Evolutionary conservation across 2,888 invertebrate genomes (phyloP), one percentile per base, ranked within the genome.

Genomic region (Cephonodes hylas): DNA sequence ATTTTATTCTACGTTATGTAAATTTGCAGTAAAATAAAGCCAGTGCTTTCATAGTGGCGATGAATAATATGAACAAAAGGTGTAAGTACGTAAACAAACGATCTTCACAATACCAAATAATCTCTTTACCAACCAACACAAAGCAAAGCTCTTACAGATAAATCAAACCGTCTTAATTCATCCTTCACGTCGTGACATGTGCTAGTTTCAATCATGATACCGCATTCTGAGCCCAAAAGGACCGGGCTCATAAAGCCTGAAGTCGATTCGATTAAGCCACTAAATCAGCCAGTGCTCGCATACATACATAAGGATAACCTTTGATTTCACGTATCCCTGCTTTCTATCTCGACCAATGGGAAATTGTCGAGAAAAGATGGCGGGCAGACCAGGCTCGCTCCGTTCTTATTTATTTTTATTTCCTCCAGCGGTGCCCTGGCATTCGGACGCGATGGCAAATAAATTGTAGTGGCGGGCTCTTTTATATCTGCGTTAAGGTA

Each of bases 311-410:
- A 82, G 81, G 84, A 86, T 87, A 83, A 85, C 83, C 84, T 82
- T 80, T 86, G 86, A 89, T 88, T 89, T 89, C 85, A 88, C 87
- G 83, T 88, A 77, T 85, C 86, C 83, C 79, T 81, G 81, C 77
- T 74, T 80, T 77, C 81, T 83, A 84, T 83, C 85, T 84, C 77
- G 71, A 75, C 73, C 76, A 83, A 79, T 84, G 86, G 87, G 87
- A 88, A 87, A 89, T 88, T 86, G 84, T 83, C 77, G 79, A 85
- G 86, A 83, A 86, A 85, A 88, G 84, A 84, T 82, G 83, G 83
- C 80, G 75, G 70, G 69, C 68, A 69, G 61, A 44, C 68, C 67
- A 80, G 72, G 78, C 76, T 79, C 76, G 72, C 66, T 71, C 69
- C 74, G 69, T 70, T 80, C 76, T 86, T 86, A 84, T 86, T 88